Evolutionary conservation across 2,888 invertebrate species (phyloP).

Genomic region (Eubasilissa splendida): DNA sequence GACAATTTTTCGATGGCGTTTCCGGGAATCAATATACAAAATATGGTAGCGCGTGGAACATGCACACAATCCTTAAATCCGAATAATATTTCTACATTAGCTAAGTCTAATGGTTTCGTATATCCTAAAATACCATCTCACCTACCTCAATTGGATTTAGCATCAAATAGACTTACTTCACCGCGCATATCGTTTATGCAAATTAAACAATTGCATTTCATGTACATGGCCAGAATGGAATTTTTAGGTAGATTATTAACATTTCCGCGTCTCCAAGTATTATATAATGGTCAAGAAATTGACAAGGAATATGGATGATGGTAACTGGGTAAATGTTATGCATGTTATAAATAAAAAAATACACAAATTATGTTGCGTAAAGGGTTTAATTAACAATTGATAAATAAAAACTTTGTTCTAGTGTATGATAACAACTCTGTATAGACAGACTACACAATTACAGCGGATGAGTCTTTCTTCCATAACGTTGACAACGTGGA

Average conservation of each 20-base stretch:
- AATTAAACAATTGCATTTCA: background rate
- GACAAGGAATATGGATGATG: background rate
- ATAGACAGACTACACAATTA: background rate
- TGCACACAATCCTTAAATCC: no score
- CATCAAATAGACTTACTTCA: conserved; percentile 2
- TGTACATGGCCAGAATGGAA: background rate
- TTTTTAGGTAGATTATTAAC: conserved; percentile 5
- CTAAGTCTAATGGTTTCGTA: background rate
- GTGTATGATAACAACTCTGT: background rate
- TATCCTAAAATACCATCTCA: background rate
- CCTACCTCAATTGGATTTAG: background rate
- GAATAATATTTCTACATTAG: background rate
- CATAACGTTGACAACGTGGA: background rate
- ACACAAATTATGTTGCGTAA: background rate
- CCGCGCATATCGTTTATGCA: conserved; percentile 1
- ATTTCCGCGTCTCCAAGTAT: background rate
- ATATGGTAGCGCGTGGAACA: no score
- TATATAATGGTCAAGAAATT: background rate
- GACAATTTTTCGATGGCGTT: no score
- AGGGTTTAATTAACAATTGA: background rate
- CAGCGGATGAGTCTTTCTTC: background rate
- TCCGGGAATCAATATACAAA: no score
- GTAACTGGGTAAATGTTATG: background rate
- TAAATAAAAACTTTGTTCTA: background rate
- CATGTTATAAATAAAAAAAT: background rate